phyloP scores from a whole-genome alignment of 1,140 invertebrate species.

The Eriosoma lanigerum region DNA sequence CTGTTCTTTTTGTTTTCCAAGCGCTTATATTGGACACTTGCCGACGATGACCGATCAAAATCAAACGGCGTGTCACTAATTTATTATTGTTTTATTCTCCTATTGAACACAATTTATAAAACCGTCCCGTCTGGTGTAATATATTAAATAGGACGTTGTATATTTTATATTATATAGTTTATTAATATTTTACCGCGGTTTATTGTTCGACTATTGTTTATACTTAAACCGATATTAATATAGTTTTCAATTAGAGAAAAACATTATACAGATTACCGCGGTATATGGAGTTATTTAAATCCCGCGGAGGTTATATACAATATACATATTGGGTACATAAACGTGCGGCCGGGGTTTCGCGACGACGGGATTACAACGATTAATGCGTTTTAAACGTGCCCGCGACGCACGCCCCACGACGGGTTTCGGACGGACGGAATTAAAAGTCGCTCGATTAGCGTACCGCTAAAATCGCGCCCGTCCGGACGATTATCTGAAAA shows the following conservation, averaged over 20 bases:
- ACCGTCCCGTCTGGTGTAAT: no score
- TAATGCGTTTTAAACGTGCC: constrained; percentile 23
- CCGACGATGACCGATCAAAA: constrained; percentile 31
- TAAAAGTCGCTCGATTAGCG: constrained; percentile 45
- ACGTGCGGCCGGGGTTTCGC: not conserved
- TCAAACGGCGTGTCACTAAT: not conserved
- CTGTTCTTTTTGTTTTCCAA: no score
- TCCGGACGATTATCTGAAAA: constrained; percentile 50
- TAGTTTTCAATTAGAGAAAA: constrained; percentile 12
- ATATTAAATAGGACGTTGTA: no score
- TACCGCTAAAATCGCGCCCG: constrained; percentile 25
- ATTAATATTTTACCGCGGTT: no score
- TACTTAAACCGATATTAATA: not conserved
- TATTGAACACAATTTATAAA: no score
- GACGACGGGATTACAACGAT: constrained; percentile 12
- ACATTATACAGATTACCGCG: no score
- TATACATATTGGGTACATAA: not conserved
- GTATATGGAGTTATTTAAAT: not conserved
- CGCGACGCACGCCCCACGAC: not conserved
- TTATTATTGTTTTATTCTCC: not conserved
- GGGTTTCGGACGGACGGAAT: constrained; percentile 14
- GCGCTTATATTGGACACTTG: not conserved
- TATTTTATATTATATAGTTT: no score
- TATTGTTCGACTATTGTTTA: not conserved
- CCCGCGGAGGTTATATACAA: not conserved